Evolutionary conservation across 1,140 invertebrate genomes (phyloP), one percentile per base, ranked within the genome.

Genomic region (Galendromus occidentalis): DNA sequence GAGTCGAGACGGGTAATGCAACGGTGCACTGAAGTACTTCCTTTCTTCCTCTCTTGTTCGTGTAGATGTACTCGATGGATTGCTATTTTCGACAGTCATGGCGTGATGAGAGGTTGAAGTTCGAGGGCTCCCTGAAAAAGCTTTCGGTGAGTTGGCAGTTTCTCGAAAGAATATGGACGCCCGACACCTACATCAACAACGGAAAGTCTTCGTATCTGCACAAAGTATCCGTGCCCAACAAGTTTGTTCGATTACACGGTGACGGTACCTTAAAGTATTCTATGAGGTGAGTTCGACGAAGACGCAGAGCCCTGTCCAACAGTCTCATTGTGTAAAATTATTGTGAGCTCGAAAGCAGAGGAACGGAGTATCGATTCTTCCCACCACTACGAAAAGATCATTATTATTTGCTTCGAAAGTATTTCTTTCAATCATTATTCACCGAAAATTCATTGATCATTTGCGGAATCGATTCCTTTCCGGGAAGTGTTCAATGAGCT

Each of bases 141-240:
- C 74, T 80, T 59, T 79, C 78, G 25, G 75, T 79, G 74, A 76
- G 79, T 42, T 79, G 77, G 77, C 72, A 79, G 55, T 79, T 79
- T 71, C 69, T 79, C 55, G 76, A 79, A 44, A 76, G 74, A 64
- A 72, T 78, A 0, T 84, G 82, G 82, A 82, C 80, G 68, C 83
- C 83, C 0, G 82, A 84, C 72, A 84, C 82, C 1, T 83, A 78
- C 72, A 82, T 84, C 70, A 72, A 80, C 30, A 84, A 84, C 72
- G 77, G 77, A 7, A 73, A 73, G 67, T 70, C 72, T 20, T 77
- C 75, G 28, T 74, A 76, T 64, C 72, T 77, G 42, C 78, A 78
- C 67, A 78, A 76, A 68, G 74, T 79, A 25, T 76, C 78, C 4
- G 73, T 75, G 41, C 76, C 76, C 1, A 79, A 79, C 69, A 73